A percentile compares a stretch with the other conserved stretches of the same genome.
Evolutionary conservation across 2,888 invertebrate species (phyloP).

Genomic region (Phymatocera aterrima): DNA sequence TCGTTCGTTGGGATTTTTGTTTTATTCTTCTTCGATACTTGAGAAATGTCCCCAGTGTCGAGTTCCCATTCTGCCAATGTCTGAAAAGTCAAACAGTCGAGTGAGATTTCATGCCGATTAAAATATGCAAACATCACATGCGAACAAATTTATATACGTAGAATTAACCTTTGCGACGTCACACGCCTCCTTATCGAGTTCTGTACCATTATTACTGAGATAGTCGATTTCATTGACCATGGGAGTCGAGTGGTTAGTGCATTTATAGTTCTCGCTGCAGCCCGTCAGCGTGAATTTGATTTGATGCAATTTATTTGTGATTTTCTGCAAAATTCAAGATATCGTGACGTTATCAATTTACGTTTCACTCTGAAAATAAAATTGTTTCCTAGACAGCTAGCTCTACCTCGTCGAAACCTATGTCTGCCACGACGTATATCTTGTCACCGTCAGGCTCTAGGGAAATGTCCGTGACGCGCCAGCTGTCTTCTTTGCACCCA

Average conservation of each 20-base stretch:
- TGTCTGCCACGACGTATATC: constrained; percentile 47
- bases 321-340: constrained; percentile 41
- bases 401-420: constrained; percentile 45
- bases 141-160: neutral
- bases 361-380: neutral
- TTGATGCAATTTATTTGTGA: constrained; percentile 42
- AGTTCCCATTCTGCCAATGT: constrained; percentile 31
- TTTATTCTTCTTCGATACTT: neutral
- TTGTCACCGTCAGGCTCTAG: constrained; percentile 19
- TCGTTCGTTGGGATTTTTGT: neutral
- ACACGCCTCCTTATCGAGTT: constrained; percentile 46
- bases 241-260: constrained; percentile 36
- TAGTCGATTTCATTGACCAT: constrained; percentile 44
- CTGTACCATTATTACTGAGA: neutral
- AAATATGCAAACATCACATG: neutral
- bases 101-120: neutral
- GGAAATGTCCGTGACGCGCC: constrained; percentile 49
- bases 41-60: constrained; percentile 10
- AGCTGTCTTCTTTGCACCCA: constrained; percentile 43
- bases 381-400: neutral
- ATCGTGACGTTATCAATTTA: neutral
- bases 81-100: neutral
- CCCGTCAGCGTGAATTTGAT: constrained; percentile 47
- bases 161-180: constrained; percentile 41
- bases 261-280: constrained; percentile 42